Evolutionary conservation across 2,113 vertebrate species (phyloP), one percentile per base, ranked within the genome.

Genomic region (Petrocephalus microphthalmus): DNA sequence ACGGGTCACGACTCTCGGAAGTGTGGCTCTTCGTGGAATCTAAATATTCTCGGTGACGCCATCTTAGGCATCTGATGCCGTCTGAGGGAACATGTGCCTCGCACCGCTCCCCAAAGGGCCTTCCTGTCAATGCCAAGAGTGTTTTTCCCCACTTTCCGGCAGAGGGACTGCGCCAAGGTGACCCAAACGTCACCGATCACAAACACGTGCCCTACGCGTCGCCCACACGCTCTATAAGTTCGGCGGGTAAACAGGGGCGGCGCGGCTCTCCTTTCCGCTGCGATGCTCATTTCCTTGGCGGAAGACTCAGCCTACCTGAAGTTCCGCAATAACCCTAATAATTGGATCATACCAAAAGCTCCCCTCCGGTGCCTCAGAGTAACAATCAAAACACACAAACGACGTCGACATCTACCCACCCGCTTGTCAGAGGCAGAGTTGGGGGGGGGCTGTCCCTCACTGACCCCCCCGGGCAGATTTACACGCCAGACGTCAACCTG

Each of bases 281-380:
- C 92, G 92, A 94, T 91, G 90, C 92, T 92, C 91, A 91, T 94
- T 94, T 94, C 93, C 91, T 88, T n/a, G 91, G 93, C 91, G 91
- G 93, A 95, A 95, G 94, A 93, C 94, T 93, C 93, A 93, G 94
- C 94, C 94, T 94, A 95, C 95, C 95, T 96, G 95, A 95, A 94
- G 95, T 93, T 94, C 94, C 95, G 95, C 93, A 88, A 78, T 96
- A 95, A 96, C 94, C 95, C 94, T 96, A 96, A 96, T 96, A 96
- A 96, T 95, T 95, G 95, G 95, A 96, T 96, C 95, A 96, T 95
- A 94, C 93, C 94, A 93, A 94, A 93, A 94, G 95, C 93, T 94
- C 89, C 93, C 92, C 81, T 94, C 95, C 94, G 94, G 94, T 89
- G 94, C 95, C 95, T 94, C 92, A 94, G 95, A 94, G 95, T 95